These are phyloP conservation scores for Antheraea assamensis DNA, from an alignment of 2,888 invertebrate species.

Conservation along the genomic window DNA sequence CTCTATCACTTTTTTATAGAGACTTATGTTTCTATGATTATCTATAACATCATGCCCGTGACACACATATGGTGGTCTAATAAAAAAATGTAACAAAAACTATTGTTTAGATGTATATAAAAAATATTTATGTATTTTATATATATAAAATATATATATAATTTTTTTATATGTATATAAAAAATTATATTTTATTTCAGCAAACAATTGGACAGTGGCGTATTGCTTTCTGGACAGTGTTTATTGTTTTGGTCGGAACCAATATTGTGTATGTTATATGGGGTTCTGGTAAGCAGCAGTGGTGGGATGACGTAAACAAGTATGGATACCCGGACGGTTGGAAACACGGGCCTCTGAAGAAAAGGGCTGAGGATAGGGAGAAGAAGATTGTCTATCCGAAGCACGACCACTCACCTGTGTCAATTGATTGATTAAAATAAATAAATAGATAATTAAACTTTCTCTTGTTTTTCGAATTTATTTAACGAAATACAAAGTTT, in stretches of 20 bases:
- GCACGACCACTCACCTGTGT: conserved; percentile 68
- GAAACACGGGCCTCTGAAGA: conserved; percentile 66
- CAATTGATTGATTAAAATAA: conserved; percentile 40
- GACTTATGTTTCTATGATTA: too few species aligned
- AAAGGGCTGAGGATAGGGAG: conserved; percentile 45
- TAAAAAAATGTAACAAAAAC: too few species aligned
- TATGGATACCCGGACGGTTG: conserved; percentile 67
- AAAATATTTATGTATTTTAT: too few species aligned
- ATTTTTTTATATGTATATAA: not conserved
- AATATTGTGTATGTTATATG: conserved; percentile 86
- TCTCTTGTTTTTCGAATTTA: too few species aligned
- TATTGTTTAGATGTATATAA: too few species aligned
- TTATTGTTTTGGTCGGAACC: conserved; percentile 85
- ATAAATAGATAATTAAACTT: not conserved
- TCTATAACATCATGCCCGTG: too few species aligned
- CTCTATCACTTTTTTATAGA: too few species aligned
- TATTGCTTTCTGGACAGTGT: conserved; percentile 89
- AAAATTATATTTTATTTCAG: conserved; percentile 55
- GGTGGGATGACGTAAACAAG: conserved; percentile 87
- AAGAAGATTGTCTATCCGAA: conserved; percentile 68
- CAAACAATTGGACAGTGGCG: conserved; percentile 87
- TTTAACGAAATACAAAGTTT: too few species aligned
- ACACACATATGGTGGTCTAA: too few species aligned
- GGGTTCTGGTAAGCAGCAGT: conserved; percentile 89
- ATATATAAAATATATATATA: too few species aligned